Conservation (phyloP, 2,888 invertebrate genomes). For the Cordilura impudica region DNA sequence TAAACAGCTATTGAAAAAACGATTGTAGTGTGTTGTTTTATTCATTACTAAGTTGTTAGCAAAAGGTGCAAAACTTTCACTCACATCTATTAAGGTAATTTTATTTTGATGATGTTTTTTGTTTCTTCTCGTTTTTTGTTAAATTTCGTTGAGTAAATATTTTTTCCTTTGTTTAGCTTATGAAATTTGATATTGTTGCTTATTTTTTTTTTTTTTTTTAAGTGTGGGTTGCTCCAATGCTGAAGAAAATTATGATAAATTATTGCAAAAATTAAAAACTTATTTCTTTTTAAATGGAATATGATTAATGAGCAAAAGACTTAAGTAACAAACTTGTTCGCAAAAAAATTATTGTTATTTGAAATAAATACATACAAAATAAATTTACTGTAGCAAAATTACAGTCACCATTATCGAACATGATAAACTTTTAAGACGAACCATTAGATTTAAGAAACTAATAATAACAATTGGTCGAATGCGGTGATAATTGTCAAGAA, state of each 20-base stretch:
- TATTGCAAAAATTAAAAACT: background rate
- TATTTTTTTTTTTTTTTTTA: slow-evolving; percentile 13
- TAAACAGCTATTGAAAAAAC: slow-evolving; percentile 48
- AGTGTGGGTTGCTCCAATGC: slow-evolving; percentile 34
- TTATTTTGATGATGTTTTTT: slow-evolving; percentile 33
- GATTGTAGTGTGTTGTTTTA: background rate
- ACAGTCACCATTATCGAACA: too few species aligned
- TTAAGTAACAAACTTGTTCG: slow-evolving; percentile 12
- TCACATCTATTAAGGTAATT: slow-evolving; percentile 44
- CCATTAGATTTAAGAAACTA: too few species aligned
- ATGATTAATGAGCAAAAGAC: slow-evolving; percentile 43
- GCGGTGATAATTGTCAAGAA: too few species aligned
- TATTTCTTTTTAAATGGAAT: background rate
- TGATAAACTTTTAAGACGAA: too few species aligned
- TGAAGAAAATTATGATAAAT: slow-evolving; percentile 38
- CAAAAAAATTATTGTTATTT: too few species aligned
- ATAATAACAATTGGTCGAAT: too few species aligned
- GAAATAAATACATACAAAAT: too few species aligned
- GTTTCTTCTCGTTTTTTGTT: slow-evolving; percentile 5
- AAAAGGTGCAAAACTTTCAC: slow-evolving; percentile 61
- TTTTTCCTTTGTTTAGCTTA: background rate
- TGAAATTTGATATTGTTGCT: background rate
- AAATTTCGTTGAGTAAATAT: slow-evolving; percentile 9
- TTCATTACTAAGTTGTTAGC: slow-evolving; percentile 16
- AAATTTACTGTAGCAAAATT: too few species aligned